Conservation (phyloP, 2,888 invertebrate species). For the Xestia ashworthii region DNA sequence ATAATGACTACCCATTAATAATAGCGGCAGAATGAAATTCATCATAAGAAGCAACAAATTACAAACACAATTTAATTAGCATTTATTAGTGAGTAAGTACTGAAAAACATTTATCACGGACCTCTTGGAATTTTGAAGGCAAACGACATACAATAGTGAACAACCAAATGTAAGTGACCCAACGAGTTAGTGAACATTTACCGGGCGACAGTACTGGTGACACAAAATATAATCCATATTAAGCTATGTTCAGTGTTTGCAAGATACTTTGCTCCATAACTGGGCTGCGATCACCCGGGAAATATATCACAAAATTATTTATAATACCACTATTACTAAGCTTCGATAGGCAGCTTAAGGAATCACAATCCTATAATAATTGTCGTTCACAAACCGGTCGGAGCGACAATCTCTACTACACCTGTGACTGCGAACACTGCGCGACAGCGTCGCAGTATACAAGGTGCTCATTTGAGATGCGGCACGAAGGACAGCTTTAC, state of each 20-base stretch:
- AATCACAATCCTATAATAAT: constrained; percentile 73
- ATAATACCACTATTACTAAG: constrained; percentile 66
- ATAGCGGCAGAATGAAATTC: background rate
- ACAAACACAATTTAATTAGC: background rate
- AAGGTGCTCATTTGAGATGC: background rate
- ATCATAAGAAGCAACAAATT: background rate
- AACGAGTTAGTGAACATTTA: constrained; percentile 27
- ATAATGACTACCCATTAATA: background rate
- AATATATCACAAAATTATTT: constrained; percentile 57
- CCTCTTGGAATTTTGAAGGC: background rate
- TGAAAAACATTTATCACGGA: background rate
- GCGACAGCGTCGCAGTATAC: constrained; percentile 12
- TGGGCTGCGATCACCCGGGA: constrained; percentile 40
- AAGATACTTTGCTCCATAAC: constrained; percentile 24
- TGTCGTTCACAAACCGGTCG: constrained; percentile 72
- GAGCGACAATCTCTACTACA: constrained; percentile 65
- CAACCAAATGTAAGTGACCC: constrained; percentile 49
- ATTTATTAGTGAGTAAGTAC: background rate
- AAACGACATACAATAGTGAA: background rate
- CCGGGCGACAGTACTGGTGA: constrained; percentile 38
- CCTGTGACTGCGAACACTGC: constrained; percentile 52
- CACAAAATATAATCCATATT: constrained; percentile 36
- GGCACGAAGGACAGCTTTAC: background rate
- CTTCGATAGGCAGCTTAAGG: constrained; percentile 73
- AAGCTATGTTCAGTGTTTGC: constrained; percentile 33